These are phyloP conservation scores for Eulemur albifrons DNA, from an alignment of 2,797 vertebrate species.

Conservation along the genomic window DNA sequence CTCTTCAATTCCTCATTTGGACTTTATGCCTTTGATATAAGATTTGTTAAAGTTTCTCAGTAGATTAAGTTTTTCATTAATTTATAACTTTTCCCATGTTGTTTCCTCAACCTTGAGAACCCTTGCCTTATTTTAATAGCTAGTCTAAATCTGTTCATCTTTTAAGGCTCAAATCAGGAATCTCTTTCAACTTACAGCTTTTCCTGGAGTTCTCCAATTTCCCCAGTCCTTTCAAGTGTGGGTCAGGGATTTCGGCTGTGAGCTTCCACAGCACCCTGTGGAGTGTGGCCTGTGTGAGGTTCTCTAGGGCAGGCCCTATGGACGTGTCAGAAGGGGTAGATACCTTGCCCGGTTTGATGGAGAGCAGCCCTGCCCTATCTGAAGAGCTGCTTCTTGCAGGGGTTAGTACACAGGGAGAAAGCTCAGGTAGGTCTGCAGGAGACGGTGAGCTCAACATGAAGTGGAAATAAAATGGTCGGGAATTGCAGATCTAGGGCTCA, in stretches of 20 bases:
- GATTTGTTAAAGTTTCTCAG: background rate
- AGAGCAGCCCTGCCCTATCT: background rate
- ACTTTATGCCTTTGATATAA: background rate
- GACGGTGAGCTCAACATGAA: background rate
- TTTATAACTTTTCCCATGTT: background rate
- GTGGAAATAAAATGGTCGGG: background rate
- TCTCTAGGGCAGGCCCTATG: background rate
- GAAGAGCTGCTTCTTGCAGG: background rate
- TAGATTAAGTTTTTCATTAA: background rate
- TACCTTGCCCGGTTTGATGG: background rate
- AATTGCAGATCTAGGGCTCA: background rate
- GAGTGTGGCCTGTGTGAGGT: background rate
- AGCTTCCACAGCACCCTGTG: background rate
- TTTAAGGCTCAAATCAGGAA: background rate
- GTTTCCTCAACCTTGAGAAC: background rate
- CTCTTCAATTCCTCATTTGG: background rate
- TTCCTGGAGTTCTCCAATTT: background rate
- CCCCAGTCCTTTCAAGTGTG: background rate
- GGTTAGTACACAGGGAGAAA: background rate
- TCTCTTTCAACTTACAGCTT: background rate
- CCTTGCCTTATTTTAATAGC: background rate
- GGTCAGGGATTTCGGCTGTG: background rate
- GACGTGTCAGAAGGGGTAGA: background rate
- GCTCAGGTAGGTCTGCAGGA: background rate
- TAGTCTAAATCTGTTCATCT: background rate